Evolutionary conservation across 35 echinoderm and acorn worm genomes (phyloP), one percentile per base, ranked within the genome.

Genomic region (Chiridota heheva): DNA sequence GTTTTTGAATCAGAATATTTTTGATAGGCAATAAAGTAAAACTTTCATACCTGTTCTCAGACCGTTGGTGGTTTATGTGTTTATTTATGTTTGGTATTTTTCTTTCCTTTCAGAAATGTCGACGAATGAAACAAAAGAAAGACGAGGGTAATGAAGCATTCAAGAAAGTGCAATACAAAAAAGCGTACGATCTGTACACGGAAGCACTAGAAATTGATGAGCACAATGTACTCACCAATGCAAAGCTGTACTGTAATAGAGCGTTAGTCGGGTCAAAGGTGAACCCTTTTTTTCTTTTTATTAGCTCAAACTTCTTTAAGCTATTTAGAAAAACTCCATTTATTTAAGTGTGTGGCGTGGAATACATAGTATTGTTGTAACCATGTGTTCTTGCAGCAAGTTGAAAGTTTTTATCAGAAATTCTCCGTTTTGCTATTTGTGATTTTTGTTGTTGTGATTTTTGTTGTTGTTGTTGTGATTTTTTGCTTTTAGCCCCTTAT

Each of bases 191-290:
- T 28, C 60, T 91, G 7, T 97, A 97, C 80, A 88, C 94, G 17
- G 84, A 97, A 63, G 89, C 94, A 37, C 84, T 97, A 3, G 46
- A 63, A 39, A 87, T 97, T 4, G 94, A 97, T 41, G 76, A 85
- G 4, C 88, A 88, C 40, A 97, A 97, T 85, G 85, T 97, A 20
- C 60, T 77, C 73, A 97, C 88, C 27, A 97, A 97, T 64, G 94
- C 94, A 13, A 97, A 97, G 37, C 57, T 97, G 16, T 97, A 91
- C 63, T 88, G 81, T 66, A 97, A 97, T 55, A 91, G 94, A 80
- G 94, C 94, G 20, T 83, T 73, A 2, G 94, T 88, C 4, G 69
- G 89, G 16, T 70, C 94, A 57, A 91, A 91, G 94, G 94, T 97
- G 28, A 80, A 84, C 36, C n/a, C 18, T 71, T 0, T 37, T 39